These are phyloP conservation scores for Synanthedon formicaeformis DNA, from an alignment of 2,888 invertebrate species.

Conservation along the genomic window DNA sequence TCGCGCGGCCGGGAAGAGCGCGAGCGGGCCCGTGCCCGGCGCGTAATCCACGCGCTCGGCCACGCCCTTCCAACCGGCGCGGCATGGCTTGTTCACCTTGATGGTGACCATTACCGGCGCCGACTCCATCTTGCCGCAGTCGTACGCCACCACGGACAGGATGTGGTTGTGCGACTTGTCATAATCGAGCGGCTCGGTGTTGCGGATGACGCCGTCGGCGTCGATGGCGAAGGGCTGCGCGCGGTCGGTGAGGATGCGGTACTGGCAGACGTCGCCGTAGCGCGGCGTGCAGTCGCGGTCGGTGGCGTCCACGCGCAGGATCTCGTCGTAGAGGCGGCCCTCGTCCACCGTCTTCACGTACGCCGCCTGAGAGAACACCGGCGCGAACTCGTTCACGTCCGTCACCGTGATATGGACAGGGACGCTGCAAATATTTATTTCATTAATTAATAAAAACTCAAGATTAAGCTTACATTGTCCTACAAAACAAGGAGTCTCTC, in stretches of 20 bases:
- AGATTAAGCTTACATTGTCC: too few relatives aligned
- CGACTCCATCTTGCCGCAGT: slow-evolving; percentile 96
- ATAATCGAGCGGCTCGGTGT: slow-evolving; percentile 93
- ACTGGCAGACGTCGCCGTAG: slow-evolving; percentile 96
- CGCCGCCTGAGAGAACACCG: slow-evolving; percentile 89
- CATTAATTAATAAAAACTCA: too few relatives aligned
- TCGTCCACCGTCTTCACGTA: slow-evolving; percentile 93
- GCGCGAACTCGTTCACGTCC: slow-evolving; percentile 96
- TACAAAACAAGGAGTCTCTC: too few relatives aligned
- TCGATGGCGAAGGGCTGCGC: slow-evolving; percentile 89
- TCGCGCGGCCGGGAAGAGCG: slow-evolving; percentile 87
- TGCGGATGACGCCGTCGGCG: slow-evolving; percentile 93
- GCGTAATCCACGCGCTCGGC: slow-evolving; percentile 89
- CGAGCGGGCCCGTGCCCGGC: slow-evolving; percentile 83
- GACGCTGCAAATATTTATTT: slow-evolving; percentile 69
- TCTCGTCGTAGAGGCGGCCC: slow-evolving; percentile 88
- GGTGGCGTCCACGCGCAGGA: slow-evolving; percentile 90
- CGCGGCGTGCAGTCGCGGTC: slow-evolving; percentile 96
- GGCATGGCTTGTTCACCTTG: slow-evolving; percentile 87
- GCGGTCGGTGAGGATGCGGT: slow-evolving; percentile 86
- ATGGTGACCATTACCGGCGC: slow-evolving; percentile 96
- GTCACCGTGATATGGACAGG: slow-evolving; percentile 94
- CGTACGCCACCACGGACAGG: slow-evolving; percentile 94
- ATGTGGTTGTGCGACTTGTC: slow-evolving; percentile 96
- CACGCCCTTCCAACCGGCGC: slow-evolving; percentile 83